phyloP scores from a whole-genome alignment of 2,113 vertebrate genomes.

The Lepus timidus region DNA sequence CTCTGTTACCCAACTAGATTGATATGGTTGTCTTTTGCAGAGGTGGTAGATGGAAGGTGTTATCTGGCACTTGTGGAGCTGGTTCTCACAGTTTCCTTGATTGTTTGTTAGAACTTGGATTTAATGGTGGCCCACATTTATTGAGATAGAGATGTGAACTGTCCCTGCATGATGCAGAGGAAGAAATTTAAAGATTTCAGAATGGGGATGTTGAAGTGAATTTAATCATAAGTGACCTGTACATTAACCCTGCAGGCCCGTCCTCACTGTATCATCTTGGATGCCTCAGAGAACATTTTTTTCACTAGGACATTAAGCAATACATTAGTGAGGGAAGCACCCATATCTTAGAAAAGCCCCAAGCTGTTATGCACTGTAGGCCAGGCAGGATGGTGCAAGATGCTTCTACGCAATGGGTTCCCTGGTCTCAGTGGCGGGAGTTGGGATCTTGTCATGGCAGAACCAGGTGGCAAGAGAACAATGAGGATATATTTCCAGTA shows the following conservation, averaged over 20 bases:
- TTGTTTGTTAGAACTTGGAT: not conserved
- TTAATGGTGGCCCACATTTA: not conserved
- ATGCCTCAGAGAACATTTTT: not conserved
- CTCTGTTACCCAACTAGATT: not conserved
- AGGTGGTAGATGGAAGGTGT: not conserved
- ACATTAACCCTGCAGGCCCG: not conserved
- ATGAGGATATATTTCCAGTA: not conserved
- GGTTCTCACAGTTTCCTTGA: slow-evolving; percentile 10
- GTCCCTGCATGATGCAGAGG: not conserved
- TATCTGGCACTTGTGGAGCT: not conserved
- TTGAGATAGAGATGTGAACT: not conserved
- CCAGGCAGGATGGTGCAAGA: not conserved
- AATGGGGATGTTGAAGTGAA: not conserved
- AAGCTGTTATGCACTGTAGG: not conserved
- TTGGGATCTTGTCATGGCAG: not conserved
- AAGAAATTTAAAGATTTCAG: not conserved
- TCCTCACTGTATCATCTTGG: not conserved
- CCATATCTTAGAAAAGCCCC: not conserved
- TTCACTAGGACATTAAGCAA: not conserved
- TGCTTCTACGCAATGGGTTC: not conserved
- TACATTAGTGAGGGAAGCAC: not conserved
- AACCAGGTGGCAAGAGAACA: not conserved
- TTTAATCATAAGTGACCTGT: not conserved
- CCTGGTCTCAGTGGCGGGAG: not conserved
- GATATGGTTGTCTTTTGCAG: not conserved